Conservation (phyloP, 2,888 invertebrate species). For the Hirtodrosophila histrioides region DNA sequence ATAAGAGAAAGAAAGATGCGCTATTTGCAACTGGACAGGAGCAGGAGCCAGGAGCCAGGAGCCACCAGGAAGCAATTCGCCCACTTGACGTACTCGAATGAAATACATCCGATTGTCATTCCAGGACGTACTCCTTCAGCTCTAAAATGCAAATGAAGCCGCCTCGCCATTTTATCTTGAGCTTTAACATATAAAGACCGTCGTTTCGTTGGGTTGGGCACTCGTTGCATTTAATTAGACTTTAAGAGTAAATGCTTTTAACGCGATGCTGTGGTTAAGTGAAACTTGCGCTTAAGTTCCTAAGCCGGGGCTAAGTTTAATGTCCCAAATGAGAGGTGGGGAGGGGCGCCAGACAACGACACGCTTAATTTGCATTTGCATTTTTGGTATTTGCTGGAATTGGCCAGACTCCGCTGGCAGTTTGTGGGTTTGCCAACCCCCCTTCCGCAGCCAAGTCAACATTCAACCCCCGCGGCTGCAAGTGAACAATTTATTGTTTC, state of each 20-base stretch:
- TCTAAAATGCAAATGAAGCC: conserved; percentile 72
- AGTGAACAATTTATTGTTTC: conserved; percentile 69
- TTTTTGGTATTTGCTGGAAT: conserved; percentile 37
- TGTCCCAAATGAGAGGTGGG: conserved; percentile 32
- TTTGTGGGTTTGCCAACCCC: conserved; percentile 10
- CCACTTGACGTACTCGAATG: conserved; percentile 53
- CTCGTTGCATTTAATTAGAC: conserved; percentile 74
- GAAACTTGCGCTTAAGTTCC: conserved; percentile 68
- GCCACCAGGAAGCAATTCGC: conserved; percentile 19
- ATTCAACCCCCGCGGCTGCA: conserved; percentile 27
- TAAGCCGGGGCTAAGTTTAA: conserved; percentile 67
- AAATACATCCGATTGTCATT: conserved; percentile 75
- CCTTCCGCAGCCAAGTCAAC: conserved; percentile 1
- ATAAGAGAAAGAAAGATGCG: conserved; percentile 26
- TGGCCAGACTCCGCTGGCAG: conserved; percentile 14
- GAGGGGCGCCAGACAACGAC: conserved; percentile 22
- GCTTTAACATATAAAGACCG: conserved; percentile 28
- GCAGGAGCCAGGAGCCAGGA: neutral
- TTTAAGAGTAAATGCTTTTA: conserved; percentile 62
- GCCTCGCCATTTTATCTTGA: conserved; percentile 37
- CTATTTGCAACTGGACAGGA: conserved; percentile 3
- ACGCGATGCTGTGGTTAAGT: conserved; percentile 68
- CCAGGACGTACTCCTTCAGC: conserved; percentile 34
- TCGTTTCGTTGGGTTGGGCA: neutral
- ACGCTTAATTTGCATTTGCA: conserved; percentile 69